These are phyloP conservation scores for Eospalax fontanierii DNA, from an alignment of 2,797 vertebrate genomes.

Conservation along the genomic window DNA sequence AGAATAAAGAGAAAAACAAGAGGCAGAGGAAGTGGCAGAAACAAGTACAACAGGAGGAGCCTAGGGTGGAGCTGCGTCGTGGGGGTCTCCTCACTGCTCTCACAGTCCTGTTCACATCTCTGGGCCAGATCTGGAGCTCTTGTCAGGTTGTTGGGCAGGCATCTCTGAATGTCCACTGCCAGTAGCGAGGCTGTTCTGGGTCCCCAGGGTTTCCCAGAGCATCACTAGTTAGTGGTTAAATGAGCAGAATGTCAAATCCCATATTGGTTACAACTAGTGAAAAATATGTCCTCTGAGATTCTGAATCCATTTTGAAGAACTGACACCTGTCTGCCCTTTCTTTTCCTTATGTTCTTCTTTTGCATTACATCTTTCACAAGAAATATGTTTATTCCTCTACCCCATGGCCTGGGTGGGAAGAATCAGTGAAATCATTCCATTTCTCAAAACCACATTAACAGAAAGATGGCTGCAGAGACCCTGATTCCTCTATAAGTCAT, in stretches of 20 bases:
- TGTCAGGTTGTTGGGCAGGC: not conserved
- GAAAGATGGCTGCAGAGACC: slow-evolving; percentile 57
- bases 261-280: not conserved
- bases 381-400: slow-evolving; percentile 31
- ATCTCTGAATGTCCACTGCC: not conserved
- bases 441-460: slow-evolving; percentile 38
- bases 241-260: not conserved
- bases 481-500: slow-evolving; percentile 3
- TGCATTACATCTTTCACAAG: slow-evolving; percentile 50
- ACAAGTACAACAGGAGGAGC: not conserved
- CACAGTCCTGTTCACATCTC: not conserved
- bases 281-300: not conserved
- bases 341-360: not conserved
- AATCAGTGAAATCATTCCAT: slow-evolving; percentile 57
- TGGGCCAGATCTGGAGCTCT: not conserved
- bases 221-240: not conserved
- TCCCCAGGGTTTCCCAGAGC: not conserved
- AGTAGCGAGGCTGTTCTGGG: not conserved
- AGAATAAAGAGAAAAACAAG: not conserved
- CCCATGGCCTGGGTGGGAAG: not conserved
- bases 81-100: not conserved
- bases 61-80: not conserved
- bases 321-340: slow-evolving; percentile 4
- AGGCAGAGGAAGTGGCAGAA: not conserved
- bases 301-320: slow-evolving; percentile 39